Evolutionary conservation across 2,113 vertebrate genomes (phyloP), one percentile per base, ranked within the genome.

Genomic region (Corythornis vintsioides): DNA sequence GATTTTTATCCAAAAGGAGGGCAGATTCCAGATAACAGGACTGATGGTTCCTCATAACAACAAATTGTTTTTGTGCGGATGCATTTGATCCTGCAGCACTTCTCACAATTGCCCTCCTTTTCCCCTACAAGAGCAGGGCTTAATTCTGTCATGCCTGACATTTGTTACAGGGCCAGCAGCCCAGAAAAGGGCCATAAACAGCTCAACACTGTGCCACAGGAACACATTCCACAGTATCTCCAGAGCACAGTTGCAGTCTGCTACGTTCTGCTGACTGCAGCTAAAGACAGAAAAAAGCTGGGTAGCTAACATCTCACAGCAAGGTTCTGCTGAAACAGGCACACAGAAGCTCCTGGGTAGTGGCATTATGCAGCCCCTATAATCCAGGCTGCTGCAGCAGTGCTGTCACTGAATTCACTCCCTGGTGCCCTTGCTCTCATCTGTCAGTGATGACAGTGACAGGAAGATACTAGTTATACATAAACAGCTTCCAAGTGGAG

Each of bases 401-500:
- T 7, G 3, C 77, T 10, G 61, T 11, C 45, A 19, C 67, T 3
- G 7, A 12, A 11, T 22, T 29, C 83, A 26, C 69, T 60, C 52
- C 6, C 17, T 0, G 2, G 33, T 83, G 90, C 52, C 90, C 90
- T 43, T 33, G 70, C 52, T 74, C 56, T 71, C 80, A 45, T 33
- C 69, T 18, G 11, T 22, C 88, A 66, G 7, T 2, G 38, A 33
- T 7, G 21, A 70, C 52, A 90, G 82, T 5, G 65, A 73, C 82
- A 64, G 57, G 65, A 42, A 61, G 78, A 69, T 0, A 2, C 59
- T 79, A 7, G 77, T 84, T 85, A 88, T 71, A 73, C 29, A 91
- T 15, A 73, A 95, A 85, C 79, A 86, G 70, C 92, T 89, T 72
- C 93, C 74, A 85, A 87, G 74, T 15, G 63, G 57, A 89, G 82